Conservation (phyloP, 1,140 invertebrate genomes). For the Nymphalis io region DNA sequence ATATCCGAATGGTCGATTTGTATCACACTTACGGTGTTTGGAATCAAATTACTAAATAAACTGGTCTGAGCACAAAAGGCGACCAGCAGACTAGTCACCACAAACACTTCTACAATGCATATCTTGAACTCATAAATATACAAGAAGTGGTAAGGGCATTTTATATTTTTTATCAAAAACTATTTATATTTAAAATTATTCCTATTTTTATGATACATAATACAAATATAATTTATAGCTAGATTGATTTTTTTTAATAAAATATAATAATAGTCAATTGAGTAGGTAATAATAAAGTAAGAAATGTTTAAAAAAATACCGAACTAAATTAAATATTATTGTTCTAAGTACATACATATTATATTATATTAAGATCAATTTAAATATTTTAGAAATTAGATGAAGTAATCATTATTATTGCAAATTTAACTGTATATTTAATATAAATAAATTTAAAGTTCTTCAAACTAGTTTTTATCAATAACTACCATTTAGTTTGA, state of each 20-base stretch:
- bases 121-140: constrained; percentile 24
- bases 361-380: too few species aligned
- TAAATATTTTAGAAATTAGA: too few species aligned
- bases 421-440: background rate
- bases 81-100: constrained; percentile 34
- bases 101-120: constrained; percentile 34
- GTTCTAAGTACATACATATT: too few species aligned
- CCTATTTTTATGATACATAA: background rate
- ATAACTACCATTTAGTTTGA: constrained; percentile 13
- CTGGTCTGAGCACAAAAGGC: constrained; percentile 41
- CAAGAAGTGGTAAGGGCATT: constrained; percentile 35
- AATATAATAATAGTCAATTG: too few species aligned
- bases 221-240: too few species aligned
- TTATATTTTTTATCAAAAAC: too few species aligned
- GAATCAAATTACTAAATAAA: constrained; percentile 37
- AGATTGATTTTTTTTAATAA: too few species aligned
- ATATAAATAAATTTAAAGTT: constrained; percentile 9
- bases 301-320: too few species aligned
- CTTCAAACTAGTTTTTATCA: constrained; percentile 24
- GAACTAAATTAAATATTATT: too few species aligned
- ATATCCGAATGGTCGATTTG: background rate
- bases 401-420: too few species aligned
- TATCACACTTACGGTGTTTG: constrained; percentile 4
- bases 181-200: background rate
- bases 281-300: too few species aligned